phyloP scores from a whole-genome alignment of 2,113 vertebrate species.

The Salvelinus sp. region DNA sequence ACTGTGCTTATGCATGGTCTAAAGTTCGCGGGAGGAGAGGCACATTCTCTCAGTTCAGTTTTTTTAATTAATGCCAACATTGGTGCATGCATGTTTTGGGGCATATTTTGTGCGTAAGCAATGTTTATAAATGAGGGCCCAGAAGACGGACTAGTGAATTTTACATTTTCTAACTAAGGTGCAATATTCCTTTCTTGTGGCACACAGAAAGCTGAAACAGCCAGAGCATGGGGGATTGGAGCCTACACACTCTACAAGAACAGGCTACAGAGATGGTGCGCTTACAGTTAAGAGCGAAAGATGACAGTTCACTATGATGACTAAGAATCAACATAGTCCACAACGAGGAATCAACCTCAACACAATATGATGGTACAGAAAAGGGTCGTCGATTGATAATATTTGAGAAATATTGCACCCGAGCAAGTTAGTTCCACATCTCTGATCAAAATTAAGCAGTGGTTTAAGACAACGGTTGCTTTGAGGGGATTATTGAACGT shows the following conservation, averaged over 20 bases:
- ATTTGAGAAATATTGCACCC: constrained; percentile 72
- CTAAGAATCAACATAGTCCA: constrained; percentile 16
- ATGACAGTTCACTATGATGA: constrained; percentile 38
- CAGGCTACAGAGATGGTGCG: constrained; percentile 59
- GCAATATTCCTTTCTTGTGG: constrained; percentile 70
- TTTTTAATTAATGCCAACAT: no score
- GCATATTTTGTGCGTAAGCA: no score
- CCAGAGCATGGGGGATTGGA: constrained; percentile 28
- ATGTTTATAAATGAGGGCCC: no score
- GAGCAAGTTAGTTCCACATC: constrained; percentile 30
- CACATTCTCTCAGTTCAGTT: no score
- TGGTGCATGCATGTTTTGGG: no score
- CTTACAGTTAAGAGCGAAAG: constrained; percentile 36
- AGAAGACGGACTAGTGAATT: no score
- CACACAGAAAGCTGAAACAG: constrained; percentile 53
- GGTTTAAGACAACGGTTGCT: constrained; percentile 10
- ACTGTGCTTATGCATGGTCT: no score
- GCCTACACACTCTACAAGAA: constrained; percentile 48
- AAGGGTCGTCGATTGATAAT: constrained; percentile 3
- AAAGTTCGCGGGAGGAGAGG: no score
- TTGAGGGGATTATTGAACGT: constrained; percentile 13
- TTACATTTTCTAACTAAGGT: constrained; percentile 41
- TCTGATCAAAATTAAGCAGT: constrained; percentile 36
- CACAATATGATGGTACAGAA: constrained; percentile 24
- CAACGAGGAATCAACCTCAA: constrained; percentile 15